Percentiles rank a stretch among this genome's conserved stretches.
phyloP scores from a whole-genome alignment of 2,888 invertebrate genomes.

The Hirtodrosophila alboralis region DNA sequence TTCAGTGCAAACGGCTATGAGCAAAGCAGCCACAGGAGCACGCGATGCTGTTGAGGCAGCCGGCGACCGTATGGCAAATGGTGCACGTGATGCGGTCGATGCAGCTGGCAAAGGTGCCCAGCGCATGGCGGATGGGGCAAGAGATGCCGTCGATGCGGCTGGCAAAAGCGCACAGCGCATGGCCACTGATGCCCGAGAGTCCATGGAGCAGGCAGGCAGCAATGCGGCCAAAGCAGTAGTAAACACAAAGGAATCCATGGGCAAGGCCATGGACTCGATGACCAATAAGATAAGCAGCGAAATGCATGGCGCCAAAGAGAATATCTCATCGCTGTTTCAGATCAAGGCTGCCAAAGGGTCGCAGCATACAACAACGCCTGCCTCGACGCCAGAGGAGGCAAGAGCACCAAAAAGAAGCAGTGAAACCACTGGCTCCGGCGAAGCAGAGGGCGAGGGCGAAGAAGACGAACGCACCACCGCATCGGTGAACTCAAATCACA shows the following conservation, averaged over 20 bases:
- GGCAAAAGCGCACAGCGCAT: slow-evolving; percentile 63
- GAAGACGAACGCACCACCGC: slow-evolving; percentile 83
- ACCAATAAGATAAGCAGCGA: slow-evolving; percentile 74
- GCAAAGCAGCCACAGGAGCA: slow-evolving; percentile 56
- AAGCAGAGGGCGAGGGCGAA: slow-evolving; percentile 67
- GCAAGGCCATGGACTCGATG: slow-evolving; percentile 66
- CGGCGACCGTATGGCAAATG: slow-evolving; percentile 52
- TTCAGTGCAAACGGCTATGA: slow-evolving; percentile 54
- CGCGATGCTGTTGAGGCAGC: slow-evolving; percentile 50
- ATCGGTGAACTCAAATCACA: slow-evolving; percentile 82
- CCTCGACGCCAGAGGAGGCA: slow-evolving; percentile 52
- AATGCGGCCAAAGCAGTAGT: slow-evolving; percentile 65
- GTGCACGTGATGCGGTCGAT: slow-evolving; percentile 58
- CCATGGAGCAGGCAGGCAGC: slow-evolving; percentile 68
- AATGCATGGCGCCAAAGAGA: slow-evolving; percentile 75
- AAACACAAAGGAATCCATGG: slow-evolving; percentile 68
- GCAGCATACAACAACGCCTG: slow-evolving; percentile 38
- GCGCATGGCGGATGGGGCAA: slow-evolving; percentile 65
- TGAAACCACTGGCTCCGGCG: slow-evolving; percentile 49
- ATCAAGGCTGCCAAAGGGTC: slow-evolving; percentile 70
- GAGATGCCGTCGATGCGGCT: slow-evolving; percentile 63
- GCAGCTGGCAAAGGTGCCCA: slow-evolving; percentile 63
- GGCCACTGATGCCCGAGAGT: slow-evolving; percentile 59
- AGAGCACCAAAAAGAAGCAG: slow-evolving; percentile 53
- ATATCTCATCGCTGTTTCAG: slow-evolving; percentile 74